These are phyloP conservation scores for Brassicogethes aeneus DNA, from an alignment of 2,888 invertebrate species.

Conservation along the genomic window DNA sequence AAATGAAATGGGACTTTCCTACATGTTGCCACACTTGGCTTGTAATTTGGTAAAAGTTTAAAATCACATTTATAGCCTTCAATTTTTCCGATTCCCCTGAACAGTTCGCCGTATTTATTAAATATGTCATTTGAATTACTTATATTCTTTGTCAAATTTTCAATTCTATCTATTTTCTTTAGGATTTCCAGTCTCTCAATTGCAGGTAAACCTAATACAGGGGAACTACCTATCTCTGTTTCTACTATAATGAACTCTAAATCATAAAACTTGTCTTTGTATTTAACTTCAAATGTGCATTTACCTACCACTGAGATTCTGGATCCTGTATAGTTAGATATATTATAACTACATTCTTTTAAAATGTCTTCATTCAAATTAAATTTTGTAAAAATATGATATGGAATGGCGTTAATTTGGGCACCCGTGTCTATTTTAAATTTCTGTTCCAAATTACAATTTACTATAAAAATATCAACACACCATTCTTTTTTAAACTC, in stretches of 20 bases:
- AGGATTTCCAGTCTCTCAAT: neutral
- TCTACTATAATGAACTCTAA: constrained; percentile 1
- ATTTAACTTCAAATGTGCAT: neutral
- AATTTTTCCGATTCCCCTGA: constrained; percentile 2
- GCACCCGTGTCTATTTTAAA: constrained; percentile 4
- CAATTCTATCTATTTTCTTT: neutral
- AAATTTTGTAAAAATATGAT: too few species aligned
- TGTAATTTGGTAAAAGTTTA: neutral
- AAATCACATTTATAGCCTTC: too few species aligned
- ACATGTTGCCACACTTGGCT: neutral
- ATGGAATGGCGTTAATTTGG: constrained; percentile 1
- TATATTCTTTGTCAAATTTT: neutral
- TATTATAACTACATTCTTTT: neutral
- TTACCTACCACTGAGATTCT: neutral
- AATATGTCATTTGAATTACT: too few species aligned
- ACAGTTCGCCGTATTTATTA: neutral
- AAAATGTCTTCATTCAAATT: too few species aligned
- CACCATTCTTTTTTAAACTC: neutral
- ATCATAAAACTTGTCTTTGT: neutral
- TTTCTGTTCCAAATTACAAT: neutral
- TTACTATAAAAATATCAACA: neutral
- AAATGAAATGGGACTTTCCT: too few species aligned
- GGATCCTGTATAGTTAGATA: neutral
- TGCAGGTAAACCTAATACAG: neutral
- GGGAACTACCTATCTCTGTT: neutral